Conservation (phyloP, 2,797 vertebrate genomes). For the Euphonia xanthogaster region DNA sequence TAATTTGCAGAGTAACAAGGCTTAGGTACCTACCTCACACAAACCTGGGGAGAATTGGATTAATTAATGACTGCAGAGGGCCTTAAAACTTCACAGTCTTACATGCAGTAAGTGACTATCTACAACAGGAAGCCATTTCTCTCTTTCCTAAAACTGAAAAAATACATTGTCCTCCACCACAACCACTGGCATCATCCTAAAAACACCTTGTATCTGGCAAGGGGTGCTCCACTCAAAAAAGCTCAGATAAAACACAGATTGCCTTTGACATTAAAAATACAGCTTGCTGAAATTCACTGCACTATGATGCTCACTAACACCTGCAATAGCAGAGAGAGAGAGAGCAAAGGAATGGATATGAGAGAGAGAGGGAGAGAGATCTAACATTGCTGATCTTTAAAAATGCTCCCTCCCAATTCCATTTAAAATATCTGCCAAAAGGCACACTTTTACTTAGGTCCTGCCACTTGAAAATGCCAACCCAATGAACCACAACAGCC, state of each 20-base stretch:
- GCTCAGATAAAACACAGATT: neutral
- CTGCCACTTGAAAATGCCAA: neutral
- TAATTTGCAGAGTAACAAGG: neutral
- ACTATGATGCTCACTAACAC: neutral
- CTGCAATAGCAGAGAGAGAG: slow-evolving; percentile 20
- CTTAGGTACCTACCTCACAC: neutral
- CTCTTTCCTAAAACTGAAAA: neutral
- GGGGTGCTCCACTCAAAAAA: neutral
- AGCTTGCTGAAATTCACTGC: neutral
- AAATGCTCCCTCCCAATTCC: neutral
- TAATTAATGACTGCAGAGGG: neutral
- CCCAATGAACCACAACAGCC: neutral
- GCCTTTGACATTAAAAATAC: neutral
- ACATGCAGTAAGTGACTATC: neutral
- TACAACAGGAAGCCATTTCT: neutral
- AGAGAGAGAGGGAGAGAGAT: slow-evolving; percentile 68
- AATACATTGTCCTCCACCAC: neutral
- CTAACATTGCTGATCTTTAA: neutral
- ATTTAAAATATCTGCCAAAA: neutral
- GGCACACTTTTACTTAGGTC: neutral
- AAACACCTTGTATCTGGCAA: neutral
- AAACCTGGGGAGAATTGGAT: neutral
- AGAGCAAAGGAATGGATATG: slow-evolving; percentile 1
- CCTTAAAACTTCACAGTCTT: neutral
- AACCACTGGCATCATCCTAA: neutral